Conservation (phyloP, 2,797 vertebrate species). For the Manis pentadactyla region DNA sequence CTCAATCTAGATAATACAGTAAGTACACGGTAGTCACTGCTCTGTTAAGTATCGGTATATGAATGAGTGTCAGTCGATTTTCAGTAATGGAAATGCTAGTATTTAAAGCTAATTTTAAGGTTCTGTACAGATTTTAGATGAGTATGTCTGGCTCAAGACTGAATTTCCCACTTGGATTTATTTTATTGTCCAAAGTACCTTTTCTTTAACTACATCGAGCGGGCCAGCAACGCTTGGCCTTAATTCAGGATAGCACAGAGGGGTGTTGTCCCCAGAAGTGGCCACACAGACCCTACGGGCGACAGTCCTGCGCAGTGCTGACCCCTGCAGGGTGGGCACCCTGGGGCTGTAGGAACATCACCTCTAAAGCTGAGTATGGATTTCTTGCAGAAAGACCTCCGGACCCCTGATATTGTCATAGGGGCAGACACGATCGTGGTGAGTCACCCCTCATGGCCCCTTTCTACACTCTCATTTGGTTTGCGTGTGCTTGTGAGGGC, state of each 20-base stretch:
- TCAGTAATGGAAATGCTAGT: rapidly evolving
- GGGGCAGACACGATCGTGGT: slow-evolving; percentile 98
- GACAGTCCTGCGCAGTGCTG: too few species aligned
- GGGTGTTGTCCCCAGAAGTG: too few species aligned
- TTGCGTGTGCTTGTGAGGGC: rapidly evolving
- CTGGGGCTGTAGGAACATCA: rapidly evolving
- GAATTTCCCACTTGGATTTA: background rate
- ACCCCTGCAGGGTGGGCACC: too few species aligned
- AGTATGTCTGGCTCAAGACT: rapidly evolving
- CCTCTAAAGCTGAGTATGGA: rapidly evolving
- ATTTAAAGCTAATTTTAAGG: too few species aligned
- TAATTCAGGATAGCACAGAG: background rate
- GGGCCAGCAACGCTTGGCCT: background rate
- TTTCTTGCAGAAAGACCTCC: slow-evolving; percentile 92
- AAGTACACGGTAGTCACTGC: rapidly evolving
- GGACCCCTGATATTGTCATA: slow-evolving; percentile 95
- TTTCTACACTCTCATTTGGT: rapidly evolving
- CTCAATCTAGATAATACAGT: rapidly evolving
- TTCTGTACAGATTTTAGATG: rapidly evolving
- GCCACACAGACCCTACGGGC: background rate
- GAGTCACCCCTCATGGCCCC: slow-evolving; percentile 72
- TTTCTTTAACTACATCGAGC: background rate
- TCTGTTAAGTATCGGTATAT: rapidly evolving
- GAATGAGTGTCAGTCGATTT: rapidly evolving
- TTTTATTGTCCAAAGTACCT: background rate